These are phyloP conservation scores for Heliconius ethilla DNA, from an alignment of 2,888 invertebrate genomes.

Conservation along the genomic window DNA sequence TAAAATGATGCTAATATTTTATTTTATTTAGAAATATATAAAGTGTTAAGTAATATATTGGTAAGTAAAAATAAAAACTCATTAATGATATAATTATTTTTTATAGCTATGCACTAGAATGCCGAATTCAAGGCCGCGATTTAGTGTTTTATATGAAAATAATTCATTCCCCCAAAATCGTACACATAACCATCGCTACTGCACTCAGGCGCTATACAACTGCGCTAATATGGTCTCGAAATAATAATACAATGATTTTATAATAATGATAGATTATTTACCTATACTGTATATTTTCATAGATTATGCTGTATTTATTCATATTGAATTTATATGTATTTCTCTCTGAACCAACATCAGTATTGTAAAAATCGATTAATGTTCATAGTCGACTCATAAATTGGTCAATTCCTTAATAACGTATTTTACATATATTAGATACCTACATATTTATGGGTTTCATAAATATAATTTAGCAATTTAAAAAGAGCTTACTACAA, in stretches of 20 bases:
- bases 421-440: no score
- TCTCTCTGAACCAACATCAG: not conserved
- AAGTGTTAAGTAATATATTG: not conserved
- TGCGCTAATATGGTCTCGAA: not conserved
- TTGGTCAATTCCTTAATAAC: no score
- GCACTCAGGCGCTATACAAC: not conserved
- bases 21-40: not conserved
- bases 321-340: not conserved
- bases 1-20: not conserved
- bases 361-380: not conserved
- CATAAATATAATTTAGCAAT: constrained; percentile 1
- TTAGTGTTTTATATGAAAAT: no score
- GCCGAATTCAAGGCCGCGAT: no score
- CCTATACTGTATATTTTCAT: no score
- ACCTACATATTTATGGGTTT: not conserved
- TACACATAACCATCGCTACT: not conserved
- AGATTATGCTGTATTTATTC: not conserved
- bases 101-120: not conserved
- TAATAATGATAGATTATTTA: not conserved
- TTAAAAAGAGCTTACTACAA: constrained; percentile 44
- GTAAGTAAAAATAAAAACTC: not conserved
- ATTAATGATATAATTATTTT: not conserved
- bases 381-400: not conserved
- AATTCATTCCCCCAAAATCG: no score
- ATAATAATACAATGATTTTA: not conserved